Percentiles rank a stretch among this genome's conserved stretches.
Evolutionary conservation across 2,113 vertebrate species (phyloP).

Genomic region (Budorcas taxicolor): DNA sequence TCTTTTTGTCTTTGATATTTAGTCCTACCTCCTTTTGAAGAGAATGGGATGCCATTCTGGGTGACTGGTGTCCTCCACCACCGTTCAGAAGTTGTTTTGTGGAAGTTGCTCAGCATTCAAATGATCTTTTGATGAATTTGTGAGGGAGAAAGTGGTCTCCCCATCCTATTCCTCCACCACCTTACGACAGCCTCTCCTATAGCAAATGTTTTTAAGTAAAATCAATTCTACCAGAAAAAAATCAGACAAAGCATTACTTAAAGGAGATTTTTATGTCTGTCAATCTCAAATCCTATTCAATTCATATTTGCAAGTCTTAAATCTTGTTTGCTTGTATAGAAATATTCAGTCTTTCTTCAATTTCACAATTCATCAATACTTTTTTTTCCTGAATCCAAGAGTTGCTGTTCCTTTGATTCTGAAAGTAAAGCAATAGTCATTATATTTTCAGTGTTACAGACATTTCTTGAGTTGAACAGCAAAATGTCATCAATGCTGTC

Average conservation of each 20-base stretch:
- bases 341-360: constrained; percentile 52
- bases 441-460: not conserved
- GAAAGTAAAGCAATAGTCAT: not conserved
- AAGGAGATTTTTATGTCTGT: constrained; percentile 38
- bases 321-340: constrained; percentile 25
- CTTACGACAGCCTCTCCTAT: not conserved
- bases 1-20: not conserved
- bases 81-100: not conserved
- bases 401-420: constrained; percentile 28
- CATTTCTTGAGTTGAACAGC: not conserved
- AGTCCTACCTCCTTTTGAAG: not conserved
- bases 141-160: not conserved
- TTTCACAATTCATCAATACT: constrained; percentile 23
- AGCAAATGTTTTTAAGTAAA: not conserved
- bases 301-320: constrained; percentile 40
- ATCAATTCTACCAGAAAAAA: not conserved
- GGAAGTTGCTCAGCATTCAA: not conserved
- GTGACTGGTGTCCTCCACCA: not conserved
- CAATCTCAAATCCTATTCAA: constrained; percentile 31
- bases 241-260: constrained; percentile 42
- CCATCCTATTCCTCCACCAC: not conserved
- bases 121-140: not conserved
- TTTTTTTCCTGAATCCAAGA: constrained; percentile 35
- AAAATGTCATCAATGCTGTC: not conserved
- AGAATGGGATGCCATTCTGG: not conserved